phyloP scores from a whole-genome alignment of 1,140 invertebrate species.

The Euglossa dilemma region DNA sequence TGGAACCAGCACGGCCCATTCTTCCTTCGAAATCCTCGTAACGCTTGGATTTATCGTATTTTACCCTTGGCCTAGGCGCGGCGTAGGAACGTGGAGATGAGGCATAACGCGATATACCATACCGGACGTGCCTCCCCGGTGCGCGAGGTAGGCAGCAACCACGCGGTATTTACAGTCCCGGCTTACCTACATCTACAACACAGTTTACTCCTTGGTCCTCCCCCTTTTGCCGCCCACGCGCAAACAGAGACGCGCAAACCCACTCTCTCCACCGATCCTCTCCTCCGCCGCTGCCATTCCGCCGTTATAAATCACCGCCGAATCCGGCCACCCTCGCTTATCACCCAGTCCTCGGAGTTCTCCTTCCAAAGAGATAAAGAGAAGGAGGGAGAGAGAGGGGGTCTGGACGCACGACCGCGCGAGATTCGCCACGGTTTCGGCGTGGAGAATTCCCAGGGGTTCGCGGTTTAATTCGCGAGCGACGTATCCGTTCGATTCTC shows the following conservation, averaged over 20 bases:
- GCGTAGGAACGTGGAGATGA: constrained; percentile 27
- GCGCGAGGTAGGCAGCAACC: constrained; percentile 66
- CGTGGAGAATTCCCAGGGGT: too few species aligned
- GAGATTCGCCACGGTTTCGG: too few species aligned
- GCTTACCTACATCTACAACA: constrained; percentile 61
- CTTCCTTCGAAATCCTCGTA: constrained; percentile 31
- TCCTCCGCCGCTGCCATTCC: too few species aligned
- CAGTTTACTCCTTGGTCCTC: constrained; percentile 51
- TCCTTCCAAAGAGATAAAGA: too few species aligned
- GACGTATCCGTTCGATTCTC: too few species aligned
- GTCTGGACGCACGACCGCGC: too few species aligned
- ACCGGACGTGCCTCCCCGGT: constrained; percentile 60
- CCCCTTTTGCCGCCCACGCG: constrained; percentile 46
- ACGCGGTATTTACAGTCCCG: constrained; percentile 66
- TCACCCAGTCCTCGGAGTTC: too few species aligned
- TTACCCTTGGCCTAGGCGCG: constrained; percentile 7
- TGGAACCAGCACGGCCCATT: not conserved
- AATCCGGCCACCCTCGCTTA: too few species aligned
- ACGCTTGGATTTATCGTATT: constrained; percentile 45
- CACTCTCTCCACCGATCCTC: too few species aligned
- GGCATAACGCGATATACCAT: constrained; percentile 50
- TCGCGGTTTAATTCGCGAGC: too few species aligned
- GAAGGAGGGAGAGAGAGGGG: too few species aligned
- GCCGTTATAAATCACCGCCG: too few species aligned
- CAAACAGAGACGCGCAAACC: constrained; percentile 33